Conservation (phyloP, 2,797 vertebrate genomes). For the Xiphorhynchus erythropygius region DNA sequence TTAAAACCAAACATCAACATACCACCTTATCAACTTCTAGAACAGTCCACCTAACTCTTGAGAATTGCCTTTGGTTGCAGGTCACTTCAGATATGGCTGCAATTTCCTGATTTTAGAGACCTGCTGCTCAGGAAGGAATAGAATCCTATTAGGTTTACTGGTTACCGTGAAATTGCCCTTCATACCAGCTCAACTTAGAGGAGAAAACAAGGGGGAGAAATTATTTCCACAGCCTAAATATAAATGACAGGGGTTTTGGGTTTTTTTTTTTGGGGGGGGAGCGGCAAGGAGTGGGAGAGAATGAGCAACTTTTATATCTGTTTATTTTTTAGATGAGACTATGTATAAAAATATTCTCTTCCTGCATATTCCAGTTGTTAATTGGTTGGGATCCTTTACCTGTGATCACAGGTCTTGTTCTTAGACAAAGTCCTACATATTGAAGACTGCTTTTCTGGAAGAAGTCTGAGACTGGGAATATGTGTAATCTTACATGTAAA, state of each 20-base stretch:
- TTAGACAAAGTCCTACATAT: background rate
- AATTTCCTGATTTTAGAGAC: background rate
- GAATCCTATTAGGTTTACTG: background rate
- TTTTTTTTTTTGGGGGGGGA: background rate
- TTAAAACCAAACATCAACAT: background rate
- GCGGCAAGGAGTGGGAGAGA: accelerated
- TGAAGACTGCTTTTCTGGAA: background rate
- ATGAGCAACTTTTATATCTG: background rate
- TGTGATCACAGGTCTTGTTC: background rate
- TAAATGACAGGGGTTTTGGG: background rate
- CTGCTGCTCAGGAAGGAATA: background rate
- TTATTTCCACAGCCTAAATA: background rate
- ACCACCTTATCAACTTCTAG: background rate
- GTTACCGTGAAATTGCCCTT: background rate
- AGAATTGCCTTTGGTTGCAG: background rate
- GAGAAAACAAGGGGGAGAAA: background rate
- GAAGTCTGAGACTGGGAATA: background rate
- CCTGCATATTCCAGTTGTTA: background rate
- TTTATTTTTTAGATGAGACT: background rate
- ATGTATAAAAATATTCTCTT: background rate
- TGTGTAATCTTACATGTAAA: background rate
- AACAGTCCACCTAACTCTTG: background rate
- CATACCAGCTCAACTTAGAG: background rate
- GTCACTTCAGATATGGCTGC: background rate
- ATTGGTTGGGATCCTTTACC: background rate